Percentiles rank a stretch among this genome's conserved stretches.
Evolutionary conservation across 1,140 invertebrate species (phyloP).

Genomic region (Thaumetopoea pityocampa): DNA sequence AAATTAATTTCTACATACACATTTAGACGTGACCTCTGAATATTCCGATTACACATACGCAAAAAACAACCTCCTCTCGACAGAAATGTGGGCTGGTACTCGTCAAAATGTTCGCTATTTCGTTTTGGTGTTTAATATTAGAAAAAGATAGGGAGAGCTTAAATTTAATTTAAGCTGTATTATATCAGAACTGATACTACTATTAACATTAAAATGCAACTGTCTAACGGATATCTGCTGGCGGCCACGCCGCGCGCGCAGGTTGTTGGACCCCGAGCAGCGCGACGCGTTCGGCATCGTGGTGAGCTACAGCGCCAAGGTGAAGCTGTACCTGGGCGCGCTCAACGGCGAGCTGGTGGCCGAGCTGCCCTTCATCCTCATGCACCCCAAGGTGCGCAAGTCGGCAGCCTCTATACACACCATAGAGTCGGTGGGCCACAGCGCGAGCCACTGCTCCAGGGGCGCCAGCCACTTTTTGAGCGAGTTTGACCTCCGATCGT

Average conservation of each 20-base stretch:
- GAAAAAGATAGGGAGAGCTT: too few relatives aligned
- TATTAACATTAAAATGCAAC: not conserved
- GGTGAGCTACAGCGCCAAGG: conserved; percentile 94
- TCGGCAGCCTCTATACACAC: not conserved
- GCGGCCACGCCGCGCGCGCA: conserved; percentile 32
- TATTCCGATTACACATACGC: too few relatives aligned
- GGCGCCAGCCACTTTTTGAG: not conserved
- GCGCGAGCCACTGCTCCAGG: not conserved
- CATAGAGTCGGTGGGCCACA: conserved; percentile 2
- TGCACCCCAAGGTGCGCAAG: conserved; percentile 89
- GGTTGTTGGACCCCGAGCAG: conserved; percentile 86
- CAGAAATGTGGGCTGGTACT: too few relatives aligned
- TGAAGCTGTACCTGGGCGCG: conserved; percentile 96
- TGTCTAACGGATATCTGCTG: not conserved
- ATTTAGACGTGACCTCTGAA: too few relatives aligned
- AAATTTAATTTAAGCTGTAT: too few relatives aligned
- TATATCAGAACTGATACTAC: too few relatives aligned
- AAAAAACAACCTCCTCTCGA: too few relatives aligned
- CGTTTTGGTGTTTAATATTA: too few relatives aligned
- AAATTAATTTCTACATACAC: too few relatives aligned
- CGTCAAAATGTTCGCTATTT: too few relatives aligned
- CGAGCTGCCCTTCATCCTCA: conserved; percentile 97
- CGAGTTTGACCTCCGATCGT: too few relatives aligned
- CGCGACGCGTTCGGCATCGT: conserved; percentile 93
- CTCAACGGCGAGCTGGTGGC: conserved; percentile 95